Evolutionary conservation across 2,797 vertebrate species (phyloP).

Genomic region (Muscicapa striata): DNA sequence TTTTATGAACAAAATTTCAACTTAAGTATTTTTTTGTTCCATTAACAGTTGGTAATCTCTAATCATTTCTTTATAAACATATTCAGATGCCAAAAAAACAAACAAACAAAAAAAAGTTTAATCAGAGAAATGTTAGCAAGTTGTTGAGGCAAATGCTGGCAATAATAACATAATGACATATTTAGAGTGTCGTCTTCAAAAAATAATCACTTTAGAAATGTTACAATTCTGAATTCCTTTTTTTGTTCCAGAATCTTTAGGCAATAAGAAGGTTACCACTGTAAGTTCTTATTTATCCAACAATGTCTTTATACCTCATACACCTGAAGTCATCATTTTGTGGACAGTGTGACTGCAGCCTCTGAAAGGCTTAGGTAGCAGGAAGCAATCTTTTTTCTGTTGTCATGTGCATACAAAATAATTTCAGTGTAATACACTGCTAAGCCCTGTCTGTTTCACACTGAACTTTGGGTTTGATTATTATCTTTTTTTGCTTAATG

Average conservation of each 20-base stretch:
- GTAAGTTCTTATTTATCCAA: background rate
- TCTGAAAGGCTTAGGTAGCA: background rate
- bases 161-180: background rate
- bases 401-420: background rate
- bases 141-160: background rate
- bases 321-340: background rate
- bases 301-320: fast-evolving
- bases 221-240: background rate
- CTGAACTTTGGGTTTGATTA: background rate
- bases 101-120: background rate
- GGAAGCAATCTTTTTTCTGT: background rate
- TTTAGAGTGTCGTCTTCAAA: background rate
- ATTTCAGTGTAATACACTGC: background rate
- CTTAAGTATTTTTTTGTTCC: background rate
- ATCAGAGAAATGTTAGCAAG: background rate
- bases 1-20: background rate
- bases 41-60: background rate
- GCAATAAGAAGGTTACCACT: background rate
- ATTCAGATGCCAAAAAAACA: background rate
- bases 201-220: background rate
- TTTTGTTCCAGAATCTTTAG: background rate
- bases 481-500: background rate
- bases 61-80: background rate
- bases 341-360: background rate
- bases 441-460: background rate